Conservation (phyloP, 1,140 invertebrate genomes). For the Homalodisca vitripennis region DNA sequence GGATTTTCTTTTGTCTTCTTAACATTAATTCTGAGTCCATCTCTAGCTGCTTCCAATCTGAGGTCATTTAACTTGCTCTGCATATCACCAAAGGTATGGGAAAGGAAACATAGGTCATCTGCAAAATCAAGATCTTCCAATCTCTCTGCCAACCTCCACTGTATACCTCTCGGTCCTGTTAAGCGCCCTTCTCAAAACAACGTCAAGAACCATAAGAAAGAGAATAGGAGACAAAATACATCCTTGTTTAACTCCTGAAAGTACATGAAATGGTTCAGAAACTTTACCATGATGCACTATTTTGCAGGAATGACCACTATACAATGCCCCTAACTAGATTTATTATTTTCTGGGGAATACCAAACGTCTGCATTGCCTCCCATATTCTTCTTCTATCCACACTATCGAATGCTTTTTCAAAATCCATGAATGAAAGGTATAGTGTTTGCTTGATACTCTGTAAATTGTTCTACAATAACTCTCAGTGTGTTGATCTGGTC, state of each 20-base stretch:
- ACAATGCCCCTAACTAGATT: not conserved
- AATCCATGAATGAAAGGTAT: constrained; percentile 4
- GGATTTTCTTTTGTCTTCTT: no score
- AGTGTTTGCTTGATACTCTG: not conserved
- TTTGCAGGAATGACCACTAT: not conserved
- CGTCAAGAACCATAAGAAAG: no score
- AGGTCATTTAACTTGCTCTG: no score
- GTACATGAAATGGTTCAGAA: constrained; percentile 1
- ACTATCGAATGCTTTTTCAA: not conserved
- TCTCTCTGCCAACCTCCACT: no score
- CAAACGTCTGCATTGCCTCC: not conserved
- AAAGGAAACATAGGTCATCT: no score
- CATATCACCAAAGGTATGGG: no score
- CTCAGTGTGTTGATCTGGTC: constrained; percentile 28
- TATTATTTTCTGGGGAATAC: constrained; percentile 13
- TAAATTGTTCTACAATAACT: constrained; percentile 24
- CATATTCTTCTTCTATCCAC: constrained; percentile 11
- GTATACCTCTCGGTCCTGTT: no score
- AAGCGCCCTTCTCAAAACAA: no score
- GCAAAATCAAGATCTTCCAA: no score
- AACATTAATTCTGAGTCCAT: no score
- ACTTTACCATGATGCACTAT: constrained; percentile 15
- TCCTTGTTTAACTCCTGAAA: constrained; percentile 8
- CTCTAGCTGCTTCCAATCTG: no score
- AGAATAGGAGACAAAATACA: constrained; percentile 18